Conservation (phyloP, 92 coral and sea anemone species). For the Palythoa grandiflora region DNA sequence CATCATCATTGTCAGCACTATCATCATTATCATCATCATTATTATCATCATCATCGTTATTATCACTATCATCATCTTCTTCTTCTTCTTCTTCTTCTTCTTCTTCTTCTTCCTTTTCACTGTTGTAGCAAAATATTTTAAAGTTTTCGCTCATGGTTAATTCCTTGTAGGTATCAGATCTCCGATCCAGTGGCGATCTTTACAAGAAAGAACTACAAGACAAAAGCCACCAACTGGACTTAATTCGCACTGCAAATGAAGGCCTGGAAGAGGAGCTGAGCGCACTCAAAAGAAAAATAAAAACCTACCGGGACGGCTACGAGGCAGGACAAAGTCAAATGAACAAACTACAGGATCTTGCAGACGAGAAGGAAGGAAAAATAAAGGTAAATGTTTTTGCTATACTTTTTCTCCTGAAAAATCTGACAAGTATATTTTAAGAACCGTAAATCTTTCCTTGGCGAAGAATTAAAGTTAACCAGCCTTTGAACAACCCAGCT, state of each 20-base stretch:
- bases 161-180: slow-evolving; percentile 54
- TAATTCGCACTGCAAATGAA: slow-evolving; percentile 74
- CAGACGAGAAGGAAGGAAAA: slow-evolving; percentile 81
- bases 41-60: no score
- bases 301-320: slow-evolving; percentile 80
- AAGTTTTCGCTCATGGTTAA: background rate
- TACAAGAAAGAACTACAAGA: slow-evolving; percentile 80
- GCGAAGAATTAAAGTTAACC: no score
- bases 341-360: slow-evolving; percentile 64
- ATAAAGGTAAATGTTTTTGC: slow-evolving; percentile 40
- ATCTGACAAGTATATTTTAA: no score
- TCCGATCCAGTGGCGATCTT: slow-evolving; percentile 71
- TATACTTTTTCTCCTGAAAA: no score
- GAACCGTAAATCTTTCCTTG: no score
- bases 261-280: slow-evolving; percentile 84
- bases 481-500: no score
- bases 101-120: no score
- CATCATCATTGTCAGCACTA: background rate
- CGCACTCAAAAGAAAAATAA: slow-evolving; percentile 77
- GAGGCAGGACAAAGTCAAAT: slow-evolving; percentile 88
- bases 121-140: background rate
- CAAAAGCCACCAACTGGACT: slow-evolving; percentile 80
- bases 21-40: background rate
- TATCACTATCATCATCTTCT: no score
- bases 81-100: no score